These are phyloP conservation scores for Tupiocoris notatus DNA, from an alignment of 2,888 invertebrate genomes.

Conservation along the genomic window DNA sequence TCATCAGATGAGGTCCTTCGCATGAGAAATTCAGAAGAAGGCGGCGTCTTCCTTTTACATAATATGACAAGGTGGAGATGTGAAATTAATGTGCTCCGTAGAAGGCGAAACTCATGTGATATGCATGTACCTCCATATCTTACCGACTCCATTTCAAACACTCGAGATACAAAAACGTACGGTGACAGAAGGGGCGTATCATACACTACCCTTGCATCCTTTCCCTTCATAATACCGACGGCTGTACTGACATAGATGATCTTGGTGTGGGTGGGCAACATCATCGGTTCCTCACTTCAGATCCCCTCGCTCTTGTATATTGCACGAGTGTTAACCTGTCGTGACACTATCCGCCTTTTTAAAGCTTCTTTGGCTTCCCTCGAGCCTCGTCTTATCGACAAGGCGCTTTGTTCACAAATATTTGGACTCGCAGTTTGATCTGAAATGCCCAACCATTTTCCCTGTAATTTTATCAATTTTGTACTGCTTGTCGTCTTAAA, in stretches of 20 bases:
- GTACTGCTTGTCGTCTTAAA: too few relatives aligned
- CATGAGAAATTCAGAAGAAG: slow-evolving; percentile 17
- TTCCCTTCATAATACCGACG: background rate
- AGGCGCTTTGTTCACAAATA: too few relatives aligned
- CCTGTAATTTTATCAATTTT: too few relatives aligned
- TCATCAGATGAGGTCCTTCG: background rate
- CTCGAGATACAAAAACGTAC: background rate
- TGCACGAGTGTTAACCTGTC: background rate
- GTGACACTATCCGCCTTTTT: background rate
- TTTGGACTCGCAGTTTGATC: too few relatives aligned
- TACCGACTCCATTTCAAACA: background rate
- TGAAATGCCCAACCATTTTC: too few relatives aligned
- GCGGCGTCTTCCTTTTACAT: slow-evolving; percentile 11
- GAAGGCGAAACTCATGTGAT: slow-evolving; percentile 31
- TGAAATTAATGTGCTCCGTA: slow-evolving; percentile 31
- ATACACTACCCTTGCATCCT: background rate
- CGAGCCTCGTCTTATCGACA: too few relatives aligned
- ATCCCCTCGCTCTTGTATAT: background rate
- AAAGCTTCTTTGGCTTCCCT: too few relatives aligned
- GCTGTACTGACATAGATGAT: background rate
- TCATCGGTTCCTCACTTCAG: background rate
- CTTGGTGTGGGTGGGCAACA: too few relatives aligned
- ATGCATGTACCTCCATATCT: slow-evolving; percentile 20
- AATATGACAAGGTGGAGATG: slow-evolving; percentile 37
- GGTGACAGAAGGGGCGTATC: background rate